Base-by-base conservation (phyloP, 2,888 invertebrate species). In the Barypeithes pellucidus region DNA sequence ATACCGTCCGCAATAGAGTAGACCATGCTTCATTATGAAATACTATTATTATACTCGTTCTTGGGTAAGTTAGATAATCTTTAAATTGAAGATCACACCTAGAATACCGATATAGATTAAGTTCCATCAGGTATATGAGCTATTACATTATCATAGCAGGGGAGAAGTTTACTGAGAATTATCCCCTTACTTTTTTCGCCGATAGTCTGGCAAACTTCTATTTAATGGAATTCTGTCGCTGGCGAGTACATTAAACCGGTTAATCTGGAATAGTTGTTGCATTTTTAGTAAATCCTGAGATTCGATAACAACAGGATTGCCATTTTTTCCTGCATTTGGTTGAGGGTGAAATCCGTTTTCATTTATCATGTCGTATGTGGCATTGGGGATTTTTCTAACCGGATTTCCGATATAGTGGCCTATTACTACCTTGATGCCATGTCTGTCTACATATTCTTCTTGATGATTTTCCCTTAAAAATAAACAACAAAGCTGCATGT, bases 1-100 rank as follows among this genome's bases (percentile, higher is more conserved):
- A 95, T 24, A 99, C 93, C 0, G 98, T 99, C 67, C 99, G 89
- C 80, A 99, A 88, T 11, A 99, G 89, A 0, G 99, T 98, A 2
- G 98, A 98, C 97, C 97, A 99, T 0, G 99, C 99, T 87, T 99
- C 99, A 85, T 99, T 99, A 85, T 99, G 99, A 85, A 99, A 99
- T 0, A 99, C 98, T 77, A 99, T 97, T 63, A 99, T 94, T 14
- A 99, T 91, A 77, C 95, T 95, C 0, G 97, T 95, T 77, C 90
- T 93, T 0, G 98, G 98, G 67, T 98, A 87, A 62, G 89, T 88
- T n/a, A 86, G 85, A 72, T 89, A 84, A 73, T 88, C 85, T 72
- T 87, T 84, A 78, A 90, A 90, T 79, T 90, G 88, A 73, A 88
- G 85, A 76, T 88, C 87, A 82, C 94, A 94, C 78, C 94, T 94